These are phyloP conservation scores for Muscicapa adusta DNA, from an alignment of 2,113 vertebrate species.

Conservation along the genomic window DNA sequence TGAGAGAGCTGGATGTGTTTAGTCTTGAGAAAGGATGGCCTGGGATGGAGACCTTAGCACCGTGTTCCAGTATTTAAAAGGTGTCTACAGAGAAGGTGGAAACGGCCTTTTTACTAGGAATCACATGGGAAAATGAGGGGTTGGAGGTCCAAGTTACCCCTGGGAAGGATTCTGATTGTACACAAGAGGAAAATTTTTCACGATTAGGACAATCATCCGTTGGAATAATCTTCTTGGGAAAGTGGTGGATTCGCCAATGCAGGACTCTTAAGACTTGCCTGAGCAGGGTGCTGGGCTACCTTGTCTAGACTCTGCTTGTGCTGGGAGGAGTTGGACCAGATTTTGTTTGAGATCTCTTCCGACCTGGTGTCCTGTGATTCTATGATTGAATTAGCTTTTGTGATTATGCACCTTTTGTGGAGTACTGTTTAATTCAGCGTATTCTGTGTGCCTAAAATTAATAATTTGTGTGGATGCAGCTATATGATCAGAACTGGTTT, in stretches of 20 bases:
- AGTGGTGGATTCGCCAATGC: rapidly evolving
- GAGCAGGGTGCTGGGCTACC: background rate
- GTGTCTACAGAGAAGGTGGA: background rate
- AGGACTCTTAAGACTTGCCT: background rate
- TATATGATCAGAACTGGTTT: background rate
- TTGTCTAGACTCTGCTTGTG: background rate
- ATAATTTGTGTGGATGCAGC: background rate
- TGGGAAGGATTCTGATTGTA: background rate
- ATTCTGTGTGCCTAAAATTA: background rate
- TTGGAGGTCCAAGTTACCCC: background rate
- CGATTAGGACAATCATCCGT: background rate
- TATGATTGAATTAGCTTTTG: background rate
- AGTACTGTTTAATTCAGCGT: background rate
- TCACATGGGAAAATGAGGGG: background rate
- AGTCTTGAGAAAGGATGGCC: background rate
- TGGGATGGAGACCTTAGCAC: background rate
- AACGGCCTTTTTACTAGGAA: background rate
- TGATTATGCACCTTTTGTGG: background rate
- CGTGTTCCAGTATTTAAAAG: background rate
- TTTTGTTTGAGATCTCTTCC: background rate
- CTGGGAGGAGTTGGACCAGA: background rate
- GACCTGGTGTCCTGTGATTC: background rate
- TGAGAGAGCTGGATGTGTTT: background rate
- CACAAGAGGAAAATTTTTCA: background rate
- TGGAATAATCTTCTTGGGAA: background rate